A percentile compares a stretch with the other conserved stretches of the same genome.
phyloP scores from a whole-genome alignment of 2,113 vertebrate species.

The Centropus bengalensis region DNA sequence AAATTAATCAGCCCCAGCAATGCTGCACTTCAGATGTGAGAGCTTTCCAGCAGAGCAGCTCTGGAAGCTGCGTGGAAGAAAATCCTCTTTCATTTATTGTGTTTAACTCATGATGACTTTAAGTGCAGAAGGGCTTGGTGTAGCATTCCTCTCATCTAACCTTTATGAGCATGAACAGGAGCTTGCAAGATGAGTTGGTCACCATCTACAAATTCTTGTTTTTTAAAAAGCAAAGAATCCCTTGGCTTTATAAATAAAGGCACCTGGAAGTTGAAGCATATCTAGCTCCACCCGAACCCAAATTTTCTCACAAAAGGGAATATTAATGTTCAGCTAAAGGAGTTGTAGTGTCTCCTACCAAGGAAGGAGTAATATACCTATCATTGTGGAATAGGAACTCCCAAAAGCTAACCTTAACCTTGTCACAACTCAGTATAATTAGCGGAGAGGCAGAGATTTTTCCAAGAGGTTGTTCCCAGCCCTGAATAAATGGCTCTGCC shows the following conservation, averaged over 20 bases:
- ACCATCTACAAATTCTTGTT: neutral
- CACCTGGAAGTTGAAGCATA: neutral
- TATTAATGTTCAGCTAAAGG: neutral
- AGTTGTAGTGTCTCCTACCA: neutral
- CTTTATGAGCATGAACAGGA: neutral
- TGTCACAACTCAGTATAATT: neutral
- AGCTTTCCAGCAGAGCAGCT: neutral
- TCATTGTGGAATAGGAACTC: neutral
- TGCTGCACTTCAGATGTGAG: neutral
- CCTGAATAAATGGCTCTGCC: neutral
- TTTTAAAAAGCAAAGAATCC: neutral
- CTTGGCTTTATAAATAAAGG: neutral
- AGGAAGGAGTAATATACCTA: neutral
- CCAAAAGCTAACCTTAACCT: neutral
- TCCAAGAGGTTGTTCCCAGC: neutral
- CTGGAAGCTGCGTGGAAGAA: neutral
- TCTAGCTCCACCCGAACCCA: neutral
- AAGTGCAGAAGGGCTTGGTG: neutral
- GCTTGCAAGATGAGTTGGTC: neutral
- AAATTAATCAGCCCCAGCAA: neutral
- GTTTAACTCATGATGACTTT: neutral
- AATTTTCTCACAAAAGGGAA: neutral
- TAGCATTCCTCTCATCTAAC: neutral
- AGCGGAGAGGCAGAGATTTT: neutral
- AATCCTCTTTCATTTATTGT: neutral